Evolutionary conservation across 2,113 vertebrate genomes (phyloP).

Genomic region (Fregata magnificens): DNA sequence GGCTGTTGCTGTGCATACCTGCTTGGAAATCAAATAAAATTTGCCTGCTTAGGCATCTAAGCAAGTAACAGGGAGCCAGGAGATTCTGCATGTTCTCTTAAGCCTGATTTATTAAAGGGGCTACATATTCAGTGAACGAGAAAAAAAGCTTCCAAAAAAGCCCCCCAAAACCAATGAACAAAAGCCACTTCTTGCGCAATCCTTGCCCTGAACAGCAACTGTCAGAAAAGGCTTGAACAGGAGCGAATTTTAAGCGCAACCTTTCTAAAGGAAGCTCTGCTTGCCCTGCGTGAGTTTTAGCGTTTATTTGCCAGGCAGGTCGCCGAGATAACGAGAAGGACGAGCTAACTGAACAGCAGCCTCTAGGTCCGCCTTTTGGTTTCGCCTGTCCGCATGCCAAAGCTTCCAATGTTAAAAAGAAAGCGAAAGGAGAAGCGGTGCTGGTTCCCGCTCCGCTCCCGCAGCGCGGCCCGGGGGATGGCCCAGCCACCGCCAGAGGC

Average conservation of each 20-base stretch:
- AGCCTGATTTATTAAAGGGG: background rate
- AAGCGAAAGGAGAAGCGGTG: background rate
- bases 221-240: background rate
- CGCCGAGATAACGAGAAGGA: fast-evolving
- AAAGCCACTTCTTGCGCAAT: background rate
- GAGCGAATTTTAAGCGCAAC: fast-evolving
- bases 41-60: background rate
- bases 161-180: background rate
- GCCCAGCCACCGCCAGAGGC: fast-evolving
- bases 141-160: background rate
- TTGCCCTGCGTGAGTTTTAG: fast-evolving
- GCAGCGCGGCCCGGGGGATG: background rate
- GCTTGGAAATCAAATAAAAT: background rate
- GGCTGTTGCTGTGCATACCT: background rate
- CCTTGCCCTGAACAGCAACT: background rate
- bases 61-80: background rate
- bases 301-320: fast-evolving
- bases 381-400: background rate
- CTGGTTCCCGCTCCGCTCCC: background rate
- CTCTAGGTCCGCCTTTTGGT: fast-evolving
- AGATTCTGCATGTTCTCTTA: background rate
- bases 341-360: fast-evolving
- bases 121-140: fast-evolving
- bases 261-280: too few relatives aligned
- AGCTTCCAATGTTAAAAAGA: background rate